Evolutionary conservation across 92 coral and sea anemone genomes (phyloP).

Genomic region (Epizoanthus scotinus): DNA sequence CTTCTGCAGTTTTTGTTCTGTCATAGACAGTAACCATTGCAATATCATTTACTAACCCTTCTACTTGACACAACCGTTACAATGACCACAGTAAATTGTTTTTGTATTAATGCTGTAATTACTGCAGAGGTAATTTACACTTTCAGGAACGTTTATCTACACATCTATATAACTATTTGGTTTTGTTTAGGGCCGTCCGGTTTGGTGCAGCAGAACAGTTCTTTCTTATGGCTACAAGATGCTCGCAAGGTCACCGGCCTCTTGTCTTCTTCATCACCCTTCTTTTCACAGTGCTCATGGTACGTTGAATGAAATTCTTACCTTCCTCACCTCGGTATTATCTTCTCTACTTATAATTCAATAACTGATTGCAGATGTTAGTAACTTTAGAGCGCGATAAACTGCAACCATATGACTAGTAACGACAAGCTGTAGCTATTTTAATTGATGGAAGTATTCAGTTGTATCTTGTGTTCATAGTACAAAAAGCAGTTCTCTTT

Average conservation of each 20-base stretch:
- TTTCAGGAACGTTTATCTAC: neutral
- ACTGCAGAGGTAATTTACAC: neutral
- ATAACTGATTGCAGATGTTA: neutral
- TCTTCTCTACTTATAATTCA: neutral
- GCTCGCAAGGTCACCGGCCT: constrained; percentile 95
- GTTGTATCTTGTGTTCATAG: too few species aligned
- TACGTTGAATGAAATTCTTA: constrained; percentile 42
- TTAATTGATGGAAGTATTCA: neutral
- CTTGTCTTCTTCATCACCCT: constrained; percentile 90
- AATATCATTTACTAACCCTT: too few species aligned
- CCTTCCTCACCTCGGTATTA: neutral
- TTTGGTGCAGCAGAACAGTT: constrained; percentile 93
- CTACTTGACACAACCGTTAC: too few species aligned
- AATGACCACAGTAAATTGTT: neutral
- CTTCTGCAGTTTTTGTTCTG: too few species aligned
- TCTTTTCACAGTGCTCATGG: constrained; percentile 93
- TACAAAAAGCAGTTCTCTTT: too few species aligned
- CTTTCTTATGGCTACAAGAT: constrained; percentile 95
- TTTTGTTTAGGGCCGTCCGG: constrained; percentile 76
- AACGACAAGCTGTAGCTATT: too few species aligned
- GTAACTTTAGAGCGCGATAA: too few species aligned
- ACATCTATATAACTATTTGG: neutral
- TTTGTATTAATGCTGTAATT: neutral
- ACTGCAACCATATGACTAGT: too few species aligned
- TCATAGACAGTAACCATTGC: too few species aligned